Evolutionary conservation across 2,888 invertebrate species (phyloP).

Genomic region (Pandemis corylana): DNA sequence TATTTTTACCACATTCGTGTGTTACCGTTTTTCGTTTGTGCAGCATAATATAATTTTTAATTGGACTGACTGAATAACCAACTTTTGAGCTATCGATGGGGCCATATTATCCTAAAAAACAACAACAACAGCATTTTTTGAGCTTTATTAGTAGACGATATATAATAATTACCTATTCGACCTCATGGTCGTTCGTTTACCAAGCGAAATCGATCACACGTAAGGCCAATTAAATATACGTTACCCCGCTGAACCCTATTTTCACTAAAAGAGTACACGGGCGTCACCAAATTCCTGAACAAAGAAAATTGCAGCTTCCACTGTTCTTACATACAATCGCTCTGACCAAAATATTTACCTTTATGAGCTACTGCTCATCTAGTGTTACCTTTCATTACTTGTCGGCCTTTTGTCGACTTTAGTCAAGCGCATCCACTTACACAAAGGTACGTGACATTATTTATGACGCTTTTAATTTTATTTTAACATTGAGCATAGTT

Average conservation of each 20-base stretch:
- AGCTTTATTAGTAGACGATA: no score
- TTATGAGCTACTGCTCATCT: constrained; percentile 48
- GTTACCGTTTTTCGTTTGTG: no score
- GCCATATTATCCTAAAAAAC: no score
- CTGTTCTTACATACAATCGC: constrained; percentile 53
- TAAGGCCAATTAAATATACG: background rate
- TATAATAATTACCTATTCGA: background rate
- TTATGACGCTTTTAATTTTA: constrained; percentile 48
- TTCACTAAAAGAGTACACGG: constrained; percentile 26
- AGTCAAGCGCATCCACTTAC: constrained; percentile 41
- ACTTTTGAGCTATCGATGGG: no score
- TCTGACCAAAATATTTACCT: constrained; percentile 75
- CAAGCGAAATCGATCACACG: background rate
- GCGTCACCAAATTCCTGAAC: constrained; percentile 23
- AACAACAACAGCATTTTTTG: no score
- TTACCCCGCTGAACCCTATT: constrained; percentile 16
- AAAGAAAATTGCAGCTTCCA: constrained; percentile 48
- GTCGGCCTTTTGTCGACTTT: constrained; percentile 43
- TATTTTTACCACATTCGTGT: no score
- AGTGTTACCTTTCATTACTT: constrained; percentile 40
- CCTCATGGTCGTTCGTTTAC: background rate
- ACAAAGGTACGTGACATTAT: constrained; percentile 52
- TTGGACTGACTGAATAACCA: no score
- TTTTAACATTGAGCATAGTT: constrained; percentile 43
- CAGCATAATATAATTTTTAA: no score